Conservation (phyloP, 2,113 vertebrate genomes). For the Trematocara macrostoma region DNA sequence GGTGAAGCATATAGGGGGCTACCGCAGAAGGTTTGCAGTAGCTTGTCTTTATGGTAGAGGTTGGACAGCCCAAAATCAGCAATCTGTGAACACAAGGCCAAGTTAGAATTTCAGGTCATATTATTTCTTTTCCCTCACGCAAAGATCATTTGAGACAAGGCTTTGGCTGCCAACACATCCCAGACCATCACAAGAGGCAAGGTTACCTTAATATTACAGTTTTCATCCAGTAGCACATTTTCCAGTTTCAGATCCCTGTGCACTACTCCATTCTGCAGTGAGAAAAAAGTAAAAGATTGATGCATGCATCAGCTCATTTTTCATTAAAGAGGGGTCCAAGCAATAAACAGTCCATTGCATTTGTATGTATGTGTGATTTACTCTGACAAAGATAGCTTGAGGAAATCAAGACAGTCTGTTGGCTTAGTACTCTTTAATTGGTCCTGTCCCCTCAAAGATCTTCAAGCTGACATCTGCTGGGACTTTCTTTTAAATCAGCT, state of each 20-base stretch:
- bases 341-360: conserved; percentile 9
- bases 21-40: conserved; percentile 95
- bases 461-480: conserved; percentile 53
- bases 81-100: conserved; percentile 75
- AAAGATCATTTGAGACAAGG: neutral
- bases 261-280: conserved; percentile 88
- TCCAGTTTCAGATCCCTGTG: conserved; percentile 98
- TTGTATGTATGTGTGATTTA: conserved; percentile 29
- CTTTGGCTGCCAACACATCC: neutral
- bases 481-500: conserved; percentile 24
- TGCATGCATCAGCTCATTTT: conserved; percentile 4
- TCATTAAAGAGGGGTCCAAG: neutral
- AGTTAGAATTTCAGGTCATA: neutral
- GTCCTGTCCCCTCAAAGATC: conserved; percentile 23
- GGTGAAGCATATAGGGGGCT: conserved; percentile 96
- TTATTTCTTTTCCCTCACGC: neutral
- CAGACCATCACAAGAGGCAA: neutral
- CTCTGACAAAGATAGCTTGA: conserved; percentile 5
- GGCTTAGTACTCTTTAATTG: conserved; percentile 45
- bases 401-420: conserved; percentile 47
- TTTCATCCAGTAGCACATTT: conserved; percentile 98
- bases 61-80: conserved; percentile 98
- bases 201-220: conserved; percentile 95
- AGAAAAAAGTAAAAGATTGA: neutral
- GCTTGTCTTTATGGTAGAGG: conserved; percentile 94